Conservation (phyloP, 1,140 invertebrate species). For the Manduca sexta region DNA sequence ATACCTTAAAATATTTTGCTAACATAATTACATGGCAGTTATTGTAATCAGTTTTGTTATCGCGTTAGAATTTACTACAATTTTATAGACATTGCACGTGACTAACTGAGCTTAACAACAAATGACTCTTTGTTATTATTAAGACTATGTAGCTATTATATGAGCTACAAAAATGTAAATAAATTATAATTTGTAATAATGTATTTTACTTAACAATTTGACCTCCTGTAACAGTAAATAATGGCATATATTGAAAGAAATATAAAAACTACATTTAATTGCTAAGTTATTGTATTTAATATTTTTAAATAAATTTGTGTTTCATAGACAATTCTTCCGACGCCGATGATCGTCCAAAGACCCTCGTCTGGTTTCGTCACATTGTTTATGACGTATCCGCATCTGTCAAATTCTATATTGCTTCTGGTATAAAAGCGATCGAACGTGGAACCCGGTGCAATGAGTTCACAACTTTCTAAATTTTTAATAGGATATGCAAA, state of each 20-base stretch:
- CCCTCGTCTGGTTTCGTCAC: conserved; percentile 38
- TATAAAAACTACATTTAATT: too few species aligned
- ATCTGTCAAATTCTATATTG: conserved; percentile 19
- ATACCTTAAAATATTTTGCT: too few species aligned
- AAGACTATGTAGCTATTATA: neutral
- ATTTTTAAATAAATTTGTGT: neutral
- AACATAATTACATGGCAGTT: too few species aligned
- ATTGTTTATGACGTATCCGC: conserved; percentile 38
- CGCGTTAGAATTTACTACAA: too few species aligned
- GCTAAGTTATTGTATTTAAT: neutral
- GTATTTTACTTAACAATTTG: neutral
- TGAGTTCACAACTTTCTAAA: conserved; percentile 41
- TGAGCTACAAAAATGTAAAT: neutral
- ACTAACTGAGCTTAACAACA: too few species aligned
- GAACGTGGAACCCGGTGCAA: conserved; percentile 27
- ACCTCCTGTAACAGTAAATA: neutral
- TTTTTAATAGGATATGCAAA: conserved; percentile 35
- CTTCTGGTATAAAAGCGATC: conserved; percentile 40
- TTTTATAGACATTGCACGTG: too few species aligned
- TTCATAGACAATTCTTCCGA: conserved; percentile 45
- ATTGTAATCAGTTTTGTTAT: too few species aligned
- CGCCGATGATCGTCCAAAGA: conserved; percentile 40
- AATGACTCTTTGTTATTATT: too few species aligned
- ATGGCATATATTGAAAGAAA: too few species aligned
- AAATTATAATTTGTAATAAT: conserved; percentile 1